Evolutionary conservation across 2,113 vertebrate genomes (phyloP), one percentile per base, ranked within the genome.

Genomic region (Crotophaga sulcirostris): DNA sequence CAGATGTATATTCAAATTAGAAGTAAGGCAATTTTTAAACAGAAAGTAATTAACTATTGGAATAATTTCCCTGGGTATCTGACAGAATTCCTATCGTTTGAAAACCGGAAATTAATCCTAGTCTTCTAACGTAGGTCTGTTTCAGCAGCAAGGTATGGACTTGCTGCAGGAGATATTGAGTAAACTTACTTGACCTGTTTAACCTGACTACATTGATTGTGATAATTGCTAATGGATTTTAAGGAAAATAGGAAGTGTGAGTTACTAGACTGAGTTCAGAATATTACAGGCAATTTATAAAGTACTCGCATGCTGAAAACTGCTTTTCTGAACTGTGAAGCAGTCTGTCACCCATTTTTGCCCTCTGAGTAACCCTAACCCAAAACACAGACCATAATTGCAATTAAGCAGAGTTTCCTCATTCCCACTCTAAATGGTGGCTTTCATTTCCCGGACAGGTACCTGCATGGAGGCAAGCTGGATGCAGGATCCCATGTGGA

Each of bases 391-490:
- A 16, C 26, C 21, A 5, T 42, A 62, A 63, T 5, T 64, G n/a
- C 44, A 75, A 0, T 36, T 29, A n/a, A 84, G 42, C 38, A 72
- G 68, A 54, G 28, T 18, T 84, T 87, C 24, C 56, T 87, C 5
- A 2, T 4, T 34, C 40, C 25, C 1, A 0, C 25, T 92, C 23
- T 91, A 14, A 92, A 24, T 6, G 29, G 18, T 15, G 33, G 6
- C 6, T 87, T 76, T 90, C 34, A 4, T 78, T 94, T 96, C 29
- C 73, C 85, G 89, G 34, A 15, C 92, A 98, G 98, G 97, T 96
- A 95, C 88, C 51, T 98, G 98, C 87, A 76, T 98, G 92, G 97
- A 98, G 36, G 49, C 60, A 0, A 98, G 97, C 92, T 98, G 98
- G 98, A 70, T 97, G 67, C 13, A 23, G 9, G n/a, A 34, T 84